Base-by-base conservation (phyloP, 2,888 invertebrate species). In the Conchocele bisecta region DNA sequence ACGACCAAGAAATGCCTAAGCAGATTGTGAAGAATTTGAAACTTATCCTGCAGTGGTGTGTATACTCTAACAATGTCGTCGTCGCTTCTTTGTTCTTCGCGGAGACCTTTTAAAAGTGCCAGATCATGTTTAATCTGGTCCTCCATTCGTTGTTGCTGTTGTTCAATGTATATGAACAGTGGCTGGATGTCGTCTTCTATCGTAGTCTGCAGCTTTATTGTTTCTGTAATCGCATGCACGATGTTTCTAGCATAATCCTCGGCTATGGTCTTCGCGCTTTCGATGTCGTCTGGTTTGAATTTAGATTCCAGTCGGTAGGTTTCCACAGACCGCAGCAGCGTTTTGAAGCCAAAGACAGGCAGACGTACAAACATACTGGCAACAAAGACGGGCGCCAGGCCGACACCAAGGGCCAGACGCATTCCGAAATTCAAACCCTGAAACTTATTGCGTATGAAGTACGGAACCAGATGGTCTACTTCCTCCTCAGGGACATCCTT, bases 311-410 rank as follows among this genome's bases (percentile, higher is more conserved):
- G 35, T 22, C 65, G 61, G 28, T 67, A 60, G 35, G 71, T 74
- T 3, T 68, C 56, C 26, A 83, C 67, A 3, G 66, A 58, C 35
- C 72, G 73, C 13, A 75, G 78, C 20, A 83, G 64, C 6, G 79
- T 66, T 22, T 74, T 73, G 15, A 81, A 44, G 4, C 82, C 84
- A 64, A 75, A 81, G 7, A 81, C 71, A 44, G 85, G 84, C 24
- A 84, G 63, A 6, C 81, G 64, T 2, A 83, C 68, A 37, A 81
- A 56, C 17, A 77, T 81, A 11, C 80, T 78, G 31, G 83, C 71
- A 41, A 85, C 50, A 11, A 84, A 70, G 1, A 84, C 81, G 7
- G 85, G 85, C 22, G 85, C 74, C 46, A 83, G 67, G 11, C 83
- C 82, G 58, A 85, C 71, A 28, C 84, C 81, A 7, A 85, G 39